phyloP scores from a whole-genome alignment of 1,140 invertebrate species.

The Ylistrum balloti region DNA sequence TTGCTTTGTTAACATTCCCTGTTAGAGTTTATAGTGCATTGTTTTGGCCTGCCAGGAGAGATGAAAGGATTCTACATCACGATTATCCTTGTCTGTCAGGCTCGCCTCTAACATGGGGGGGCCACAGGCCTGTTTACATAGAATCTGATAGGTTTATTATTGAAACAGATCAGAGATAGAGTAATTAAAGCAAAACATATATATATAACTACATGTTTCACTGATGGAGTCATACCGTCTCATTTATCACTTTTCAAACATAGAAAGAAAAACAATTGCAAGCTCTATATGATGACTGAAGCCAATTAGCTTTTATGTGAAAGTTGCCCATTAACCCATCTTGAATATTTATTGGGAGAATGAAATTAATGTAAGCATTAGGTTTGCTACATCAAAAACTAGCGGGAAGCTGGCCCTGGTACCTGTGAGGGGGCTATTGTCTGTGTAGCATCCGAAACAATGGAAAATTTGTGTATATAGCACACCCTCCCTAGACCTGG shows the following conservation, averaged over 20 bases:
- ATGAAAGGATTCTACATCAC: neutral
- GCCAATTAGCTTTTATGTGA: neutral
- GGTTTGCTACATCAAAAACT: conserved; percentile 21
- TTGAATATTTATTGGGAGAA: neutral
- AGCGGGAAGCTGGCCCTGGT: neutral
- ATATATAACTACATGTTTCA: neutral
- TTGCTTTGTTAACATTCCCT: neutral
- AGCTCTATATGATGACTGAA: neutral
- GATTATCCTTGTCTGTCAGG: neutral
- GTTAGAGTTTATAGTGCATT: neutral
- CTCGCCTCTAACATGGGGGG: neutral
- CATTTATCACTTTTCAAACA: no score
- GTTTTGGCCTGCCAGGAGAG: neutral
- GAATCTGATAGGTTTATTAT: neutral
- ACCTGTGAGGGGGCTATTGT: neutral
- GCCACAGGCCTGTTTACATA: neutral
- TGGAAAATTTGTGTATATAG: neutral
- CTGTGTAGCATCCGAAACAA: conserved; percentile 23
- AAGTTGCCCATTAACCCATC: neutral
- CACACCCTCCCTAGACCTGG: neutral
- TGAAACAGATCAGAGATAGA: conserved; percentile 19
- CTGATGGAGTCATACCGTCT: no score
- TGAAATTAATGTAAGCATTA: neutral
- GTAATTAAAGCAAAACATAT: neutral
- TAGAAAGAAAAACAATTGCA: neutral